Conservation (phyloP, 2,888 invertebrate genomes). For the Quadroppia sp. region DNA sequence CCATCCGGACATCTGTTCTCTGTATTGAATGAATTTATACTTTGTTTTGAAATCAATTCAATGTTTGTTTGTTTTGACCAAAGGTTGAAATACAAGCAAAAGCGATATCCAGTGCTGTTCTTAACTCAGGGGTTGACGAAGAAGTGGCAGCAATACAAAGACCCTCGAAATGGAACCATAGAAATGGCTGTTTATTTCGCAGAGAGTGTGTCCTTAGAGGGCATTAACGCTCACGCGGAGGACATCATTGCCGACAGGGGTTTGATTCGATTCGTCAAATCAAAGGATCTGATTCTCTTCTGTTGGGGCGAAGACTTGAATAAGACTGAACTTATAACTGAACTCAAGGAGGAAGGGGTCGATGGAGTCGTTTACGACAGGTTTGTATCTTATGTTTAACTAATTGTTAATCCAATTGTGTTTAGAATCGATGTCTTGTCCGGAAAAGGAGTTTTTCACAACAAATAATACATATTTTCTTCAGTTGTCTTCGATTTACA, state of each 20-base stretch:
- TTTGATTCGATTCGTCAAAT: slow-evolving; percentile 72
- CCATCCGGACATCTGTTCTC: slow-evolving; percentile 90
- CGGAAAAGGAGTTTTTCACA: background rate
- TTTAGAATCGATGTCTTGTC: slow-evolving; percentile 11
- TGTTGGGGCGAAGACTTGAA: slow-evolving; percentile 98
- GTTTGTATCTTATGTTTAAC: slow-evolving; percentile 51
- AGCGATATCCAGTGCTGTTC: slow-evolving; percentile 93
- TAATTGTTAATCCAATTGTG: background rate
- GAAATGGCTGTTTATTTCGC: slow-evolving; percentile 78
- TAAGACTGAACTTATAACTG: slow-evolving; percentile 74
- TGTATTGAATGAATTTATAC: slow-evolving; percentile 58
- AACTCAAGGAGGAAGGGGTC: slow-evolving; percentile 79
- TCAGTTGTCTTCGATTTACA: too few species aligned
- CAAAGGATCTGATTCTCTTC: slow-evolving; percentile 79
- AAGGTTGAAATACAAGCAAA: slow-evolving; percentile 83
- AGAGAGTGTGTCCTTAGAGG: slow-evolving; percentile 60
- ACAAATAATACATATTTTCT: too few species aligned
- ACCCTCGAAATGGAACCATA: slow-evolving; percentile 75
- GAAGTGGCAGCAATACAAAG: slow-evolving; percentile 73
- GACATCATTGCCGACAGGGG: slow-evolving; percentile 73
- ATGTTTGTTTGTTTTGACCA: background rate
- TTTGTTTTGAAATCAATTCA: background rate
- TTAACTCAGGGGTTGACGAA: slow-evolving; percentile 72
- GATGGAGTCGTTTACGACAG: slow-evolving; percentile 97
- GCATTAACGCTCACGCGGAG: slow-evolving; percentile 87